Conservation (phyloP, 2,113 vertebrate species). For the Hirundichthys speculiger region DNA sequence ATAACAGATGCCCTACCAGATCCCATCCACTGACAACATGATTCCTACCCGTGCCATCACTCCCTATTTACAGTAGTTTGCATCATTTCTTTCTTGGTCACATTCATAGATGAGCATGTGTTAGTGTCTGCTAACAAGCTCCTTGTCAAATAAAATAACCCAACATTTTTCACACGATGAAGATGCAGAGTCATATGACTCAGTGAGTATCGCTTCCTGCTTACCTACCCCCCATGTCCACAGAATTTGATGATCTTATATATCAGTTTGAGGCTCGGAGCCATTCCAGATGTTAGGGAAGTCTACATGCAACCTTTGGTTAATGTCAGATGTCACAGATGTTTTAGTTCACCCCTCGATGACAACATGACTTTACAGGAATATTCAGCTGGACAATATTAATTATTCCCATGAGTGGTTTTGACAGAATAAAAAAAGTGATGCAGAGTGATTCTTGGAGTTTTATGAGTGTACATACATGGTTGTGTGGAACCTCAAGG, state of each 20-base stretch:
- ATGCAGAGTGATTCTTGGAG: background rate
- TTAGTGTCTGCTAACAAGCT: conserved; percentile 51
- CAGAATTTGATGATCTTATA: conserved; percentile 39
- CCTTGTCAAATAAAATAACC: conserved; percentile 49
- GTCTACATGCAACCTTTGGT: conserved; percentile 83
- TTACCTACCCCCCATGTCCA: background rate
- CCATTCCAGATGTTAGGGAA: conserved; percentile 58
- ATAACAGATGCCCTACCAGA: conserved; percentile 53
- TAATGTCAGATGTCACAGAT: conserved; percentile 80
- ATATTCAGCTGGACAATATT: conserved; percentile 62
- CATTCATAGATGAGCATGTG: conserved; percentile 24
- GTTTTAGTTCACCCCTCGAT: conserved; percentile 78
- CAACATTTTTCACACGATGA: conserved; percentile 47
- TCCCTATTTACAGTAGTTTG: conserved; percentile 35
- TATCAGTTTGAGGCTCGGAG: conserved; percentile 39
- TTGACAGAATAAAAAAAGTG: conserved; percentile 30
- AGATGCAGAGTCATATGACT: conserved; percentile 25
- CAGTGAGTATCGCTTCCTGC: conserved; percentile 67
- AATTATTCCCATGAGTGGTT: conserved; percentile 51
- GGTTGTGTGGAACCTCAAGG: conserved; percentile 9
- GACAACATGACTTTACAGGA: conserved; percentile 72
- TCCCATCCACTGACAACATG: conserved; percentile 28
- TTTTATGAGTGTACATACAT: conserved; percentile 5
- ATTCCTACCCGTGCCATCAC: conserved; percentile 22
- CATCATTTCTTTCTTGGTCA: conserved; percentile 7